phyloP scores from a whole-genome alignment of 2,113 vertebrate species.

The Saguinus midas region DNA sequence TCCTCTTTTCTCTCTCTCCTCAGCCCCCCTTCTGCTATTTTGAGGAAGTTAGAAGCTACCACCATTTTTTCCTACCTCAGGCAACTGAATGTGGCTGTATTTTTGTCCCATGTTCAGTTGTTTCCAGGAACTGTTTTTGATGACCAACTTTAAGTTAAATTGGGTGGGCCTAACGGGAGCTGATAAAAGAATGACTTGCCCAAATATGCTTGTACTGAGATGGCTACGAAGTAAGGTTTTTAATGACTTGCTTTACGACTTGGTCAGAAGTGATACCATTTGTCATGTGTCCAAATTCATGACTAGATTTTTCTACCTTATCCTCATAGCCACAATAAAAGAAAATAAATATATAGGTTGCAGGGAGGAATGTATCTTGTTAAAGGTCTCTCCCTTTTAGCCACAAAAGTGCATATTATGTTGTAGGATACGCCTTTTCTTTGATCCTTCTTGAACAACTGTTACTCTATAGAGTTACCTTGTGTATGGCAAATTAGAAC shows the following conservation, averaged over 20 bases:
- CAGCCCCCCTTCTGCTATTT: constrained; percentile 1
- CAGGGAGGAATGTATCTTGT: neutral
- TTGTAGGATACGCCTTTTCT: neutral
- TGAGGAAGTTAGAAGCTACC: constrained; percentile 47
- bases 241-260: neutral
- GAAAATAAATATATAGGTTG: neutral
- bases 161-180: neutral
- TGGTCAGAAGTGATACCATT: neutral
- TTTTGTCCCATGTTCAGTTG: constrained; percentile 47
- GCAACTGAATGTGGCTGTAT: constrained; percentile 51
- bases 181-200: constrained; percentile 15
- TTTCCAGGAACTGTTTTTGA: constrained; percentile 64
- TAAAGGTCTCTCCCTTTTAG: neutral
- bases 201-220: neutral
- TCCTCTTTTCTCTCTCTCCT: neutral
- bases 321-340: neutral
- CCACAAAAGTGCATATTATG: neutral
- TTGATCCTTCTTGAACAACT: neutral
- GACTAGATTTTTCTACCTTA: neutral
- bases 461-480: neutral
- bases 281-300: neutral
- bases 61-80: constrained; percentile 43
- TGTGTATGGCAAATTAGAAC: neutral
- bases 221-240: neutral
- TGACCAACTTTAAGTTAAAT: constrained; percentile 56